Evolutionary conservation across 2,797 vertebrate genomes (phyloP).

Genomic region (Sebastes hubbsi): DNA sequence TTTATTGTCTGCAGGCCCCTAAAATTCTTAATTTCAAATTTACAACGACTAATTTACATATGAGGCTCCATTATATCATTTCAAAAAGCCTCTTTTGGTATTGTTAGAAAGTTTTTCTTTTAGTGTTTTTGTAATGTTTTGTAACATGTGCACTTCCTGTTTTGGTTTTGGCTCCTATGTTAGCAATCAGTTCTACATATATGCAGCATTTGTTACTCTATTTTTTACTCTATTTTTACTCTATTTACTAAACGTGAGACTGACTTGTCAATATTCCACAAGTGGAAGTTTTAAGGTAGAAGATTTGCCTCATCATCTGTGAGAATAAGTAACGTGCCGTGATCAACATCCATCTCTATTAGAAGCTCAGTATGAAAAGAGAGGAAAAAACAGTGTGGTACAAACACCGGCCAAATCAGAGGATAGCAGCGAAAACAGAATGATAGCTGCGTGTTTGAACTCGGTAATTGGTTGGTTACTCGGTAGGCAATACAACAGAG

Average conservation of each 20-base stretch:
- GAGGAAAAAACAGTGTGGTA: slow-evolving; percentile 26
- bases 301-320: slow-evolving; percentile 51
- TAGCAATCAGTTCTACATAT: not conserved
- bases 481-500: slow-evolving; percentile 75
- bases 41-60: not conserved
- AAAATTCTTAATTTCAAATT: not conserved
- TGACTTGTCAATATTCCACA: not conserved
- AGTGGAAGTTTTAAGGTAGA: not conserved
- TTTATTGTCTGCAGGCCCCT: not conserved
- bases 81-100: not conserved
- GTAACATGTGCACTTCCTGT: not conserved
- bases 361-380: slow-evolving; percentile 56
- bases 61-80: not conserved
- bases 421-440: slow-evolving; percentile 58
- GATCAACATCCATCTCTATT: slow-evolving; percentile 59
- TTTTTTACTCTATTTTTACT: not conserved
- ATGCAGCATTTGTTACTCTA: not conserved
- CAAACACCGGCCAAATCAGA: slow-evolving; percentile 71
- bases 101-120: not conserved
- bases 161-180: not conserved
- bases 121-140: not conserved
- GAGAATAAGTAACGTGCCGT: slow-evolving; percentile 30
- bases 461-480: slow-evolving; percentile 78
- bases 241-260: not conserved
- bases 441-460: slow-evolving; percentile 77